Base-by-base conservation (phyloP, 2,888 invertebrate genomes). In the Lobophora halterata region DNA sequence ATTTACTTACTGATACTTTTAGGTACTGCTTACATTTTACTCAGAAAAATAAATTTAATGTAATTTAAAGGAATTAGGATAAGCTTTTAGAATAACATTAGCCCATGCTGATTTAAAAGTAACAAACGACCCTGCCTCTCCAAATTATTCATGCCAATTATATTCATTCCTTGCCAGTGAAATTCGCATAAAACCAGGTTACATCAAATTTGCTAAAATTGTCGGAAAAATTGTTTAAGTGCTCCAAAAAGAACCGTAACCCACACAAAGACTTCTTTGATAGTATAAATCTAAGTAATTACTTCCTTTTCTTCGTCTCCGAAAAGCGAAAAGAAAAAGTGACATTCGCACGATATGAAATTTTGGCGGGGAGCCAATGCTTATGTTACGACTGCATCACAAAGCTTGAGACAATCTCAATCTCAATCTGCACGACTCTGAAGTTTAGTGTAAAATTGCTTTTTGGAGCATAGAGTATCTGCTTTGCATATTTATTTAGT, bases 271-370 rank as follows among this genome's bases (percentile, higher is more conserved):
- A 57, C 49, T 61, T 71, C 52, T 65, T 58, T 50, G 64, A 69
- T 67, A 67, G 65, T 67, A 80, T 83, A 83, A 82, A 83, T 82
- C 79, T 80, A 73, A 73, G 71, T 79, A 83, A 83, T 79, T 73
- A 71, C 72, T 81, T 77, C 78, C 78, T 67, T 71, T 79, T 68
- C 71, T 77, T 66, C 63, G 56, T 56, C 58, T 55, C 52, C 58
- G 55, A 66, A 71, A 72, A 71, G 66, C 58, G 65, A 71, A 71
- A 75, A 66, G 61, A 70, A 77, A 77, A 78, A 78, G 65, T 67
- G 68, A 71, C 67, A 71, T 72, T 73, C 65, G 65, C 67, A 58
- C 53, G 63, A 74, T 65, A 50, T 36, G 57, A 61, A 66, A 68
- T 65, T 58, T 65, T 82, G 79, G 80, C 79, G 13, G 20, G 10